These are phyloP conservation scores for Rhynchomys soricoides DNA, from an alignment of 2,113 vertebrate genomes.

Conservation along the genomic window DNA sequence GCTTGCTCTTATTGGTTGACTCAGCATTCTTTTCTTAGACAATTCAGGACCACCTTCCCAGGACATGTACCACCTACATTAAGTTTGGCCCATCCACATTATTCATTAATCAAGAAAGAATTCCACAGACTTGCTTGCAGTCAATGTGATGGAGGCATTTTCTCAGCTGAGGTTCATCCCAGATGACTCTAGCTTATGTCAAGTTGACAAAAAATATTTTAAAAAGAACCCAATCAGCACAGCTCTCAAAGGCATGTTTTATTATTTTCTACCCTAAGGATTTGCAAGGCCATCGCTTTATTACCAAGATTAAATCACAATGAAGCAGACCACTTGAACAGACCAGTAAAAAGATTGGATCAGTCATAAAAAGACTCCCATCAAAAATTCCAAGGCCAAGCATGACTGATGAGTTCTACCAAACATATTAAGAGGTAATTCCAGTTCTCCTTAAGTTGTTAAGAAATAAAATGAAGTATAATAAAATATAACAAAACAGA, in stretches of 20 bases:
- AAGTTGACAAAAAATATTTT: background rate
- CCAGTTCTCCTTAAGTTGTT: background rate
- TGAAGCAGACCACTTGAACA: background rate
- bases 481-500: background rate
- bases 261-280: constrained; percentile 9
- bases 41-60: background rate
- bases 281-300: background rate
- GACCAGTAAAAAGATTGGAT: background rate
- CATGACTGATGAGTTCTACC: background rate
- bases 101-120: background rate
- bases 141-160: background rate
- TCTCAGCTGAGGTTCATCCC: background rate
- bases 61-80: too few relatives aligned
- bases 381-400: background rate
- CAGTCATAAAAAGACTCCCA: background rate
- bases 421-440: background rate
- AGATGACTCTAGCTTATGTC: background rate
- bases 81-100: background rate
- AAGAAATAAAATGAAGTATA: background rate
- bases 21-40: background rate
- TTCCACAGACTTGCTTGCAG: background rate
- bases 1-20: background rate
- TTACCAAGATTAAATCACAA: background rate
- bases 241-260: background rate
- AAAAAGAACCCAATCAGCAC: background rate